Evolutionary conservation across 2,113 vertebrate genomes (phyloP).

Genomic region (Vidua macroura): DNA sequence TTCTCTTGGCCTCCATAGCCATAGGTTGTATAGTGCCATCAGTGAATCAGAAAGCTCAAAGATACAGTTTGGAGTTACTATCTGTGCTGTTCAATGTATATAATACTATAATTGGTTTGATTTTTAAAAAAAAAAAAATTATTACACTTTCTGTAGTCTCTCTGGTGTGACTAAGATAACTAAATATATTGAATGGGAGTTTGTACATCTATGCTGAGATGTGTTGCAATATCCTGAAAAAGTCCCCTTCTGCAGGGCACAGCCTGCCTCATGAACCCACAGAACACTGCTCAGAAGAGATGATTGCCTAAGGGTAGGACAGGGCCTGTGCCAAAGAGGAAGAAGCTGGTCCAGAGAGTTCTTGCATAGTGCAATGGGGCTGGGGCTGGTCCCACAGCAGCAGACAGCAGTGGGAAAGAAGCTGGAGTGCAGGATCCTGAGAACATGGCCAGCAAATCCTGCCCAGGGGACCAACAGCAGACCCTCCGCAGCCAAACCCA

Average conservation of each 20-base stretch:
- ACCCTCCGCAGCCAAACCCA: not conserved
- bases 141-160: not conserved
- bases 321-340: not conserved
- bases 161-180: not conserved
- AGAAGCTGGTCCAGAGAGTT: not conserved
- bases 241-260: not conserved
- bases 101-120: not conserved
- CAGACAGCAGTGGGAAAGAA: not conserved
- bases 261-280: not conserved
- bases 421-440: not conserved
- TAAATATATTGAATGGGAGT: not conserved
- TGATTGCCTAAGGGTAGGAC: not conserved
- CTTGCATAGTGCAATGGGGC: not conserved
- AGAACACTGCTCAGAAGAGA: not conserved
- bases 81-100: not conserved
- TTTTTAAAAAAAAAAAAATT: not conserved
- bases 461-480: not conserved
- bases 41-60: not conserved
- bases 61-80: not conserved
- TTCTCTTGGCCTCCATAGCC: not conserved
- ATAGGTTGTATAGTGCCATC: not conserved
- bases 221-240: not conserved
- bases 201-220: fast-evolving
- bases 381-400: not conserved
- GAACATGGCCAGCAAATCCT: not conserved